phyloP scores from a whole-genome alignment of 2,888 invertebrate species.

The Perithous albicinctus region DNA sequence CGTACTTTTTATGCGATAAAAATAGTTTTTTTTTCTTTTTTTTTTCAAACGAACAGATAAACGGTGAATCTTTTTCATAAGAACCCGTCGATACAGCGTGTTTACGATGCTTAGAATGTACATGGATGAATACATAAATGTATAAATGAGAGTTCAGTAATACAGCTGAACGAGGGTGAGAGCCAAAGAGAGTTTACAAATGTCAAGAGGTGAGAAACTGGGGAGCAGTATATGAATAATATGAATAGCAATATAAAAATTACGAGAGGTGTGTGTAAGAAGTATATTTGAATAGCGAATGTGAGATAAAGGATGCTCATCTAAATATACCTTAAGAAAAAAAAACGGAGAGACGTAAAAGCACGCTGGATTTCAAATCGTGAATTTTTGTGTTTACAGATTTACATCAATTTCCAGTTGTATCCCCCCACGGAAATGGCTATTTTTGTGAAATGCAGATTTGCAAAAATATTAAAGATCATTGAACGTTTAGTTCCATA shows the following conservation, averaged over 20 bases:
- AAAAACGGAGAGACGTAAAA: constrained; percentile 8
- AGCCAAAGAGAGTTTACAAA: constrained; percentile 39
- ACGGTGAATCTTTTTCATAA: neutral
- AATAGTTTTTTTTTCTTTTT: neutral
- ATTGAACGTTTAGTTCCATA: no score
- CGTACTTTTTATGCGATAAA: neutral
- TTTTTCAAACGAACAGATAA: neutral
- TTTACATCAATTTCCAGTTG: neutral
- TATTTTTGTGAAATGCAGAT: neutral
- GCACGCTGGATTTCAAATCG: neutral
- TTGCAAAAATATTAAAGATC: no score
- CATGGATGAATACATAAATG: constrained; percentile 8
- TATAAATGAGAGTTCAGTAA: constrained; percentile 8
- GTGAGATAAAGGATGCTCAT: constrained; percentile 10
- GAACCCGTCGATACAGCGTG: neutral
- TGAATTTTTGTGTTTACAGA: neutral
- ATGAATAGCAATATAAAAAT: constrained; percentile 65
- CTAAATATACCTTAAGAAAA: constrained; percentile 26
- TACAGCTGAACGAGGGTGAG: neutral
- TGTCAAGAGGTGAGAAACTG: constrained; percentile 45
- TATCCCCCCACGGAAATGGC: neutral
- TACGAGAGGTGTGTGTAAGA: constrained; percentile 62
- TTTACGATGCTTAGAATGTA: constrained; percentile 2
- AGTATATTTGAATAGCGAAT: constrained; percentile 45
- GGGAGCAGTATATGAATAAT: constrained; percentile 33